phyloP scores from a whole-genome alignment of 2,113 vertebrate species.

The Platysteira castanea region DNA sequence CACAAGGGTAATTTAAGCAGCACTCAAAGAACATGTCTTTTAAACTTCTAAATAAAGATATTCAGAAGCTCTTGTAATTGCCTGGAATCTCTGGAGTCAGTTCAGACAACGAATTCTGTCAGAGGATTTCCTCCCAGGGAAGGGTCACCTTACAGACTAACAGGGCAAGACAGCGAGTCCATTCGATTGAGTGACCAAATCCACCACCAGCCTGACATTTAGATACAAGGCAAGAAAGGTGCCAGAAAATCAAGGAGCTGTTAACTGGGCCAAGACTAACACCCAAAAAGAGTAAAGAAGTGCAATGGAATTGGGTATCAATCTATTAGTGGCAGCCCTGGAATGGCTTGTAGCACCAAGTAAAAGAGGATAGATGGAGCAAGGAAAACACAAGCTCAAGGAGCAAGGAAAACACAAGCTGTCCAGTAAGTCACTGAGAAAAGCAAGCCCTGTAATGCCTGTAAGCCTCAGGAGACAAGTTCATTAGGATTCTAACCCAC shows the following conservation, averaged over 20 bases:
- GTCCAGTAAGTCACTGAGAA: not conserved
- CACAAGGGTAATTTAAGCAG: constrained; percentile 9
- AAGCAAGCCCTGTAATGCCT: not conserved
- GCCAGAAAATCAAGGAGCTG: constrained; percentile 16
- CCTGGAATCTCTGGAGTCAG: constrained; percentile 18
- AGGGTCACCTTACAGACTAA: constrained; percentile 34
- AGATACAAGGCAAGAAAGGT: not conserved
- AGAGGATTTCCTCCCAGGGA: not conserved
- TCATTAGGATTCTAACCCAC: not conserved
- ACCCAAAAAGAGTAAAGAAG: not conserved
- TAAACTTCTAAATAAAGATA: constrained; percentile 36
- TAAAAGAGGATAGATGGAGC: not conserved
- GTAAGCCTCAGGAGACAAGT: not conserved
- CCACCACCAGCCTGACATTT: not conserved
- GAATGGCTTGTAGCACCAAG: not conserved
- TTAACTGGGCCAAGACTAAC: not conserved
- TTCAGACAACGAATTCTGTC: constrained; percentile 45
- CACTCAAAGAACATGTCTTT: not conserved
- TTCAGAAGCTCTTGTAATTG: constrained; percentile 17
- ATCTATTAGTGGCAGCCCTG: not conserved
- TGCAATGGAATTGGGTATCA: not conserved
- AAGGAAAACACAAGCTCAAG: not conserved
- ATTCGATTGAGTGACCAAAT: constrained; percentile 23
- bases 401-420: not conserved
- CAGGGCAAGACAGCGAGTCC: constrained; percentile 19